Evolutionary conservation across 92 coral and sea anemone genomes (phyloP).

Genomic region (Porites rus): DNA sequence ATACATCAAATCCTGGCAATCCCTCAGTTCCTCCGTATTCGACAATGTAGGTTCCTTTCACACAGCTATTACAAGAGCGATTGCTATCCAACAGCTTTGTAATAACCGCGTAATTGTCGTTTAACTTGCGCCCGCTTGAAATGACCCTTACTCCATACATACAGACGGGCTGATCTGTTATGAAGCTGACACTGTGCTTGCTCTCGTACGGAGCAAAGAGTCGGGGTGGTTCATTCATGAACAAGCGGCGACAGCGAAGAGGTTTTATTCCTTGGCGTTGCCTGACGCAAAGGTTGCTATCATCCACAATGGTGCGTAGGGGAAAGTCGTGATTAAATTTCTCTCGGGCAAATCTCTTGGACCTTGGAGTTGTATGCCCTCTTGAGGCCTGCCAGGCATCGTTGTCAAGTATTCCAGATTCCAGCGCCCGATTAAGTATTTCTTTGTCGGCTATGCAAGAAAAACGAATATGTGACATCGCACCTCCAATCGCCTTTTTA

Average conservation of each 20-base stretch:
- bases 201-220: slow-evolving; percentile 42
- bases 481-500: background rate
- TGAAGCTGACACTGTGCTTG: slow-evolving; percentile 21
- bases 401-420: slow-evolving; percentile 7
- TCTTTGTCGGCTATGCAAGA: slow-evolving; percentile 2
- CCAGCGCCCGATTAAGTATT: slow-evolving; percentile 6
- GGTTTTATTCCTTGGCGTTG: slow-evolving; percentile 31
- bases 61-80: slow-evolving; percentile 33
- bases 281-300: background rate
- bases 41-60: slow-evolving; percentile 35
- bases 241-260: slow-evolving; percentile 42
- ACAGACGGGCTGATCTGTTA: slow-evolving; percentile 37
- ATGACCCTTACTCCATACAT: slow-evolving; percentile 40
- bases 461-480: slow-evolving; percentile 31
- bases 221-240: slow-evolving; percentile 24
- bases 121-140: slow-evolving; percentile 35
- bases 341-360: background rate
- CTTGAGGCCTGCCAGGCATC: background rate
- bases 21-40: slow-evolving; percentile 45
- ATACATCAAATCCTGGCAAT: slow-evolving; percentile 39
- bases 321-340: slow-evolving; percentile 13
- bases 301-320: background rate
- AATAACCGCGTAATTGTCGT: slow-evolving; percentile 29
- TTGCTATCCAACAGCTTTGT: slow-evolving; percentile 27
- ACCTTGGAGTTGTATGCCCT: background rate